Evolutionary conservation across 2,888 invertebrate species (phyloP).

Genomic region (Drosophila nigritarsus): DNA sequence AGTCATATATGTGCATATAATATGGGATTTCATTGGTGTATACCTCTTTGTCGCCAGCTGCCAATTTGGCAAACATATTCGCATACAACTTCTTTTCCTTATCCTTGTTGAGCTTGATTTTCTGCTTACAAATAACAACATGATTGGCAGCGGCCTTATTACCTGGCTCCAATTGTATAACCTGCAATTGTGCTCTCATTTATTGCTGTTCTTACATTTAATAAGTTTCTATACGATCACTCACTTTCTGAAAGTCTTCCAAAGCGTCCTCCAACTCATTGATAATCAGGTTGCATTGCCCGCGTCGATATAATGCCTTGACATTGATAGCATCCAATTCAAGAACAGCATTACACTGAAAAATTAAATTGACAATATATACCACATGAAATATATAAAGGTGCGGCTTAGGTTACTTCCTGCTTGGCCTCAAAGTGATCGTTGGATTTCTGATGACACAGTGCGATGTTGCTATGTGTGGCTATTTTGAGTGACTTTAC

Average conservation of each 20-base stretch:
- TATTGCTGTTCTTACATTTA: background rate
- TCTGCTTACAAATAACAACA: slow-evolving; percentile 89
- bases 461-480: slow-evolving; percentile 91
- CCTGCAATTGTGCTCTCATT: slow-evolving; percentile 70
- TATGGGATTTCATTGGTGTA: background rate
- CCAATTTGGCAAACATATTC: slow-evolving; percentile 98
- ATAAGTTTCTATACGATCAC: background rate
- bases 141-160: slow-evolving; percentile 96
- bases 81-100: slow-evolving; percentile 95
- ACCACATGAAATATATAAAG: background rate
- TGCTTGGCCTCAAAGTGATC: slow-evolving; percentile 89
- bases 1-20: background rate
- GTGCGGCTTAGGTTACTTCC: slow-evolving; percentile 84
- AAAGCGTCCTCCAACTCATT: slow-evolving; percentile 92
- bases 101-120: slow-evolving; percentile 90
- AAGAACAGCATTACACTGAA: slow-evolving; percentile 90
- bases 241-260: slow-evolving; percentile 89
- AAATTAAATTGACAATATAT: background rate
- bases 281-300: slow-evolving; percentile 91
- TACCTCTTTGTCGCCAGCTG: slow-evolving; percentile 91
- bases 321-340: slow-evolving; percentile 91
- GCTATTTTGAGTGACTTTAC: slow-evolving; percentile 88
- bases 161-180: slow-evolving; percentile 91
- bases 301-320: slow-evolving; percentile 95
- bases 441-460: slow-evolving; percentile 91